phyloP scores from a whole-genome alignment of 1,140 invertebrate genomes.

The Drosophila erecta region DNA sequence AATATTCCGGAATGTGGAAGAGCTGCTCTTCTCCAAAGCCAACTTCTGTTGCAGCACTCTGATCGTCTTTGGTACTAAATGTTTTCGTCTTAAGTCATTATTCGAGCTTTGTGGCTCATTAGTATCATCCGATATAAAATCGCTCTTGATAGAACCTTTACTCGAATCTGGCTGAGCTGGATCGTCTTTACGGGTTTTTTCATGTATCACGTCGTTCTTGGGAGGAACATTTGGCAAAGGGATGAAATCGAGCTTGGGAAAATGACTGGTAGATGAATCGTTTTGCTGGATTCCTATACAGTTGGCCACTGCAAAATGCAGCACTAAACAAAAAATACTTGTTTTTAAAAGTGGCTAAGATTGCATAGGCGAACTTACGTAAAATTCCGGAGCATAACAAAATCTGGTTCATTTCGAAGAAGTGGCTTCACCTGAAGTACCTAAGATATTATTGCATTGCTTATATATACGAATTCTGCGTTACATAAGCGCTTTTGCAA shows the following conservation, averaged over 20 bases:
- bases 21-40: too few relatives aligned
- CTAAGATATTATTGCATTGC: too few relatives aligned
- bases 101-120: too few relatives aligned
- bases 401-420: constrained; percentile 13
- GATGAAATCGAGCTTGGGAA: too few relatives aligned
- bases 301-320: neutral
- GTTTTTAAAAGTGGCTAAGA: neutral
- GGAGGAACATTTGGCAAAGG: too few relatives aligned
- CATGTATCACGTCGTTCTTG: neutral
- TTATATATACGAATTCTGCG: neutral
- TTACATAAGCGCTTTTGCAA: constrained; percentile 8
- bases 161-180: neutral
- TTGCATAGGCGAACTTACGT: constrained; percentile 6
- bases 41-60: too few relatives aligned
- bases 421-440: neutral
- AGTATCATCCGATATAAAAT: too few relatives aligned
- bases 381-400: constrained; percentile 1
- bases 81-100: too few relatives aligned
- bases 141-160: too few relatives aligned
- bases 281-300: neutral
- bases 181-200: neutral
- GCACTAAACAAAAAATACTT: neutral
- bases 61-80: too few relatives aligned
- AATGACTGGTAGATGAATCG: neutral
- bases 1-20: too few relatives aligned